A percentile compares a stretch with the other conserved stretches of the same genome.
These are phyloP conservation scores for Rutpela maculata DNA, from an alignment of 2,888 invertebrate species.

Conservation along the genomic window DNA sequence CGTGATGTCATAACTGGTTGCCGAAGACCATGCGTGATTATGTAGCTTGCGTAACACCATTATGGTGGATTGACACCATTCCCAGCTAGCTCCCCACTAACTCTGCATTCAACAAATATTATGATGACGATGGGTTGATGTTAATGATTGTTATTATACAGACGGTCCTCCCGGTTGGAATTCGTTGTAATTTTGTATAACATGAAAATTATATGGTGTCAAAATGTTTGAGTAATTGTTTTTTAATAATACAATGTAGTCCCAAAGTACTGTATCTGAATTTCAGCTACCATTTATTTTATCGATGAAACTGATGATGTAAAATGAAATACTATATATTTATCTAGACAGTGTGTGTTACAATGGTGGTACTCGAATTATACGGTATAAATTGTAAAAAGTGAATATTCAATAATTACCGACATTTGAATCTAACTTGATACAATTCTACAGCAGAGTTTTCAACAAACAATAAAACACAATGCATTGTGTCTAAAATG, in stretches of 20 bases:
- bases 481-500: no score
- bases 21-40: conserved; percentile 61
- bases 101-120: conserved; percentile 38
- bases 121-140: conserved; percentile 17
- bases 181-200: conserved; percentile 16
- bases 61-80: conserved; percentile 66
- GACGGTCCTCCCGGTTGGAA: not conserved
- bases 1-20: conserved; percentile 50
- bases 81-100: conserved; percentile 61
- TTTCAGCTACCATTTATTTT: not conserved
- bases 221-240: conserved; percentile 11
- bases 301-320: not conserved
- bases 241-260: not conserved
- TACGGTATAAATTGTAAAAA: not conserved
- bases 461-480: no score
- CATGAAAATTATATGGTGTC: conserved; percentile 20
- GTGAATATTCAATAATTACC: not conserved
- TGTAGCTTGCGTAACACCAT: conserved; percentile 64
- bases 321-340: not conserved
- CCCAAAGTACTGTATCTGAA: not conserved
- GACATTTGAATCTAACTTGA: not conserved
- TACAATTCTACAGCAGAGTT: not conserved
- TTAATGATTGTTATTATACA: conserved; percentile 30
- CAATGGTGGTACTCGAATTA: not conserved
- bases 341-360: not conserved